Evolutionary conservation across 2,113 vertebrate species (phyloP).

Genomic region (Podarcis cretensis): DNA sequence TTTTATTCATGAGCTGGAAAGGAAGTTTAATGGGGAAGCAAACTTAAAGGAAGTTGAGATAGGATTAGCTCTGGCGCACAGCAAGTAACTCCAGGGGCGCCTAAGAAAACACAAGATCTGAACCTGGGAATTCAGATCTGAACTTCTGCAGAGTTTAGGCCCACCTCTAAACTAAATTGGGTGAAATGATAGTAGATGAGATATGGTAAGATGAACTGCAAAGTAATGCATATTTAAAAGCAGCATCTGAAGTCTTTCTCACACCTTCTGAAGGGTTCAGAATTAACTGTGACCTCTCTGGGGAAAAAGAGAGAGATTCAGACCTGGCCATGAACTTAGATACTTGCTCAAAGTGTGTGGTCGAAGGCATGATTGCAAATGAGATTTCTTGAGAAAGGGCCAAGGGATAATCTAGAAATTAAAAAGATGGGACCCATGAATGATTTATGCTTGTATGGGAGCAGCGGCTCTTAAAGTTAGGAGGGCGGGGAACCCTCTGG

Average conservation of each 20-base stretch:
- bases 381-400: slow-evolving; percentile 12
- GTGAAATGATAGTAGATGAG: too few relatives aligned
- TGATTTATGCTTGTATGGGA: slow-evolving; percentile 13
- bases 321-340: too few relatives aligned
- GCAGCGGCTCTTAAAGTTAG: slow-evolving; percentile 4
- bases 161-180: too few relatives aligned
- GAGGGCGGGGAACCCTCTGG: neutral
- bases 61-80: neutral
- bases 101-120: neutral
- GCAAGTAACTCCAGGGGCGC: neutral
- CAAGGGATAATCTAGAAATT: neutral
- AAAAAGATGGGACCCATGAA: neutral
- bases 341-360: too few relatives aligned
- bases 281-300: too few relatives aligned
- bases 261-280: too few relatives aligned
- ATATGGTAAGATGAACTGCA: too few relatives aligned
- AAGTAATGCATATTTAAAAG: too few relatives aligned
- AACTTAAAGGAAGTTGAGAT: slow-evolving; percentile 10
- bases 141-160: slow-evolving; percentile 15
- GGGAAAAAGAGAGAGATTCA: too few relatives aligned
- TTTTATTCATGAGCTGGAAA: slow-evolving; percentile 30
- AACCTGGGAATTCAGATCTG: neutral
- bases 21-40: slow-evolving; percentile 20
- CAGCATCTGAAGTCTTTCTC: too few relatives aligned
- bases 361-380: neutral